Percentiles rank a stretch among this genome's conserved stretches.
phyloP scores from a whole-genome alignment of 2,888 invertebrate species.

The Stenodema calcarata region DNA sequence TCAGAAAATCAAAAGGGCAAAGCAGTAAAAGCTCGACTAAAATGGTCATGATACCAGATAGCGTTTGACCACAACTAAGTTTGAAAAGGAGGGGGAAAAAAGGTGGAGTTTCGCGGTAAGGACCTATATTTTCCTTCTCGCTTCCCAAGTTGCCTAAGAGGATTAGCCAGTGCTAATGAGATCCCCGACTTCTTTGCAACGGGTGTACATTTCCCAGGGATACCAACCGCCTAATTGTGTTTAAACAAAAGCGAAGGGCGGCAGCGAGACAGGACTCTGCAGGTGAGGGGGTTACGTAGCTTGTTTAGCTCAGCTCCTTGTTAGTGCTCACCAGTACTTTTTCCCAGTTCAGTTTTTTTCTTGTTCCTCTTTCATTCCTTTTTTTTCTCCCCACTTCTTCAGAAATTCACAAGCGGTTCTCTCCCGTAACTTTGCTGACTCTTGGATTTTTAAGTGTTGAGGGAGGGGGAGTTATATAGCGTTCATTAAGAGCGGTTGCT shows the following conservation, averaged over 20 bases:
- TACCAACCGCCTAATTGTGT: constrained; percentile 21
- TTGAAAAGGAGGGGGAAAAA: not conserved
- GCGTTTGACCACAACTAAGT: not conserved
- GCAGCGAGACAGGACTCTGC: not conserved
- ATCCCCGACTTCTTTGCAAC: constrained; percentile 19
- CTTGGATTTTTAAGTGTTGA: not conserved
- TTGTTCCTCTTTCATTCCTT: not conserved
- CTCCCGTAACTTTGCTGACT: not conserved
- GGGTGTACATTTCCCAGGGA: constrained; percentile 20
- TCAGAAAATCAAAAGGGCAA: too few relatives aligned
- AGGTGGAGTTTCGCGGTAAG: not conserved
- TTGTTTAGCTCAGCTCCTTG: constrained; percentile 22
- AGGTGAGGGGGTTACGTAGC: not conserved
- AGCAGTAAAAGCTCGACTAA: too few relatives aligned
- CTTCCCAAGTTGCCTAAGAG: constrained; percentile 7
- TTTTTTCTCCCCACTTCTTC: not conserved
- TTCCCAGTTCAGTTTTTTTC: not conserved
- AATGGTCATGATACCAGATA: too few relatives aligned
- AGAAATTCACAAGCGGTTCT: constrained; percentile 7
- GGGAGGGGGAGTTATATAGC: not conserved
- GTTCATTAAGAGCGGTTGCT: not conserved
- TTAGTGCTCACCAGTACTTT: constrained; percentile 19
- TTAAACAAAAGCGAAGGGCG: constrained; percentile 9
- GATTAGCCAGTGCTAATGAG: constrained; percentile 16
- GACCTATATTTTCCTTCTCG: not conserved